A percentile compares a stretch with the other conserved stretches of the same genome.
These are phyloP conservation scores for Miichthys miiuy DNA, from an alignment of 2,797 vertebrate genomes.

Conservation along the genomic window DNA sequence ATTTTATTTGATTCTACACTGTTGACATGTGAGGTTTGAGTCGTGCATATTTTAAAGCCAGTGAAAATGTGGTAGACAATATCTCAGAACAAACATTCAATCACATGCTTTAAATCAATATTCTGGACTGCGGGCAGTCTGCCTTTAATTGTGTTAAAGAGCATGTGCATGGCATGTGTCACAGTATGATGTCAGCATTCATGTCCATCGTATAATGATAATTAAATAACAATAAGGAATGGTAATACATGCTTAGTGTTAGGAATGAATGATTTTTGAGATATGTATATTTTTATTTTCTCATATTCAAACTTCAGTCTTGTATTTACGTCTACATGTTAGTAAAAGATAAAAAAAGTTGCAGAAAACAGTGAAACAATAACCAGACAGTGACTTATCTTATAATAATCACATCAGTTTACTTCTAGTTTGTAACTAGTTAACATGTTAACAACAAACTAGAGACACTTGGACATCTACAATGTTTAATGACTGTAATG, in stretches of 20 bases:
- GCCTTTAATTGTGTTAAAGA: background rate
- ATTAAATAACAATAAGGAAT: background rate
- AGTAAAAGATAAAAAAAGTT: too few species aligned
- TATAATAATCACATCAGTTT: too few species aligned
- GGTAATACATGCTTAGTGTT: background rate
- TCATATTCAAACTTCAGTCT: background rate
- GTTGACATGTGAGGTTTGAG: slow-evolving; percentile 12
- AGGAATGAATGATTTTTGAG: too few species aligned
- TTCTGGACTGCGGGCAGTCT: background rate
- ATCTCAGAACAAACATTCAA: slow-evolving; percentile 2
- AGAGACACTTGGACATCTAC: too few species aligned
- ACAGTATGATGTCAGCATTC: background rate
- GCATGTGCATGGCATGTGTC: background rate
- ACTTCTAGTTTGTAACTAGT: too few species aligned
- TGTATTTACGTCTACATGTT: background rate
- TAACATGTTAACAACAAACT: too few species aligned
- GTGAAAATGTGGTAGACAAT: background rate
- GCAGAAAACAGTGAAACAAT: too few species aligned
- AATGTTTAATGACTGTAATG: too few species aligned
- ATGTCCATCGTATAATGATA: background rate
- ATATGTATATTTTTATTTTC: too few species aligned
- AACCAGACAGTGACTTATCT: too few species aligned
- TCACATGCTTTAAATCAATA: slow-evolving; percentile 3
- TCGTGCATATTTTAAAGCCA: slow-evolving; percentile 14
- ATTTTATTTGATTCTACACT: slow-evolving; percentile 40